Conservation (phyloP, 2,888 invertebrate genomes). For the Caenorhabditis plicata region DNA sequence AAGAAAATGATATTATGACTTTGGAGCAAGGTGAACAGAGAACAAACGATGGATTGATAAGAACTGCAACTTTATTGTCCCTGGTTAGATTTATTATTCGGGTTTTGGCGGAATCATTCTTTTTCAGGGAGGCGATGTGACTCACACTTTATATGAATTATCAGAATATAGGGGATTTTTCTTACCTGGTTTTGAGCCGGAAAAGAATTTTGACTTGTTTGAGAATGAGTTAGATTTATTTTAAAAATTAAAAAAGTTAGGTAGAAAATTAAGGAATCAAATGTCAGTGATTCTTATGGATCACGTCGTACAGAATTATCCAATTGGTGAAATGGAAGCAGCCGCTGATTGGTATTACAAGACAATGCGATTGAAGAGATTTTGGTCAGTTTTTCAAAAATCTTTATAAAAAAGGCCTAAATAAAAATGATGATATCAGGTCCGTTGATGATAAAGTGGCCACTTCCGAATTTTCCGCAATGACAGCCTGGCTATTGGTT, state of each 20-base stretch:
- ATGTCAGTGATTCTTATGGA: slow-evolving; percentile 83
- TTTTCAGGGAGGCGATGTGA: slow-evolving; percentile 38
- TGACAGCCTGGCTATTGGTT: slow-evolving; percentile 49
- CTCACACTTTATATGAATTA: slow-evolving; percentile 69
- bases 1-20: slow-evolving; percentile 23
- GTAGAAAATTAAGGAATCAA: slow-evolving; percentile 69
- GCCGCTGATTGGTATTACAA: slow-evolving; percentile 73
- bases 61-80: slow-evolving; percentile 22
- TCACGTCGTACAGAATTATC: slow-evolving; percentile 95
- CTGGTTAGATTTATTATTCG: slow-evolving; percentile 7
- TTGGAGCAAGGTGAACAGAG: slow-evolving; percentile 19
- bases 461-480: slow-evolving; percentile 50
- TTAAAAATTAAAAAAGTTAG: neutral
- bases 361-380: slow-evolving; percentile 66
- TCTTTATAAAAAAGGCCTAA: slow-evolving; percentile 1
- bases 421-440: neutral
- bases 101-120: neutral
- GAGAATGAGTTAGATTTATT: slow-evolving; percentile 33
- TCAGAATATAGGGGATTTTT: slow-evolving; percentile 79
- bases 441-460: slow-evolving; percentile 53
- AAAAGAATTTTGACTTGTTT: slow-evolving; percentile 33
- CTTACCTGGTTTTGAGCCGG: slow-evolving; percentile 77
- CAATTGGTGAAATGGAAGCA: slow-evolving; percentile 83
- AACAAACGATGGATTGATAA: slow-evolving; percentile 21
- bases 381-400: too few relatives aligned